Percentiles rank a stretch among this genome's conserved stretches.
Evolutionary conservation across 2,888 invertebrate species (phyloP).

Genomic region (Brenthis daphne): DNA sequence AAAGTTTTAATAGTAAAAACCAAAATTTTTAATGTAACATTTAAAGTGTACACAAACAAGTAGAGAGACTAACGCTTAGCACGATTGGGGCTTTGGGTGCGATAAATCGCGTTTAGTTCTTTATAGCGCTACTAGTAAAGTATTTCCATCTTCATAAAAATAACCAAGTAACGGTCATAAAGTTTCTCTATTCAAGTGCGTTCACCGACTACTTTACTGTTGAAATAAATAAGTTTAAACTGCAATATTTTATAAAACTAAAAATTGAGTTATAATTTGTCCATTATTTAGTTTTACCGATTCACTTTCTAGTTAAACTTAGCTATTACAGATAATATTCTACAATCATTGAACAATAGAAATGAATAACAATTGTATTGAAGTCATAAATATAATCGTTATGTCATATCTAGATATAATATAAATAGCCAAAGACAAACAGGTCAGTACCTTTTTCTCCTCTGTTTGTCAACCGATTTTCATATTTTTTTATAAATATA

Average conservation of each 20-base stretch:
- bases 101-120: constrained; percentile 16
- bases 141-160: constrained; percentile 21
- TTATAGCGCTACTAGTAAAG: constrained; percentile 9
- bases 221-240: not conserved
- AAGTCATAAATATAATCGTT: no score
- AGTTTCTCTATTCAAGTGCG: constrained; percentile 2
- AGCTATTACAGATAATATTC: no score
- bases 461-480: no score
- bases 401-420: no score
- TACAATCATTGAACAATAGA: no score
- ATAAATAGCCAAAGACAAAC: no score
- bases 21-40: not conserved
- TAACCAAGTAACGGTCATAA: constrained; percentile 14
- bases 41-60: not conserved
- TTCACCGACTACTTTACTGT: constrained; percentile 13
- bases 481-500: no score
- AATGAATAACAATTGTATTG: no score
- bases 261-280: no score
- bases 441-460: no score
- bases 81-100: constrained; percentile 15
- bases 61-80: constrained; percentile 4
- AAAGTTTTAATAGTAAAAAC: not conserved
- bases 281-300: no score
- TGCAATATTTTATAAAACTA: not conserved
- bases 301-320: no score